phyloP scores from a whole-genome alignment of 2,888 invertebrate species.

The Lordiphosa andalusiaca region DNA sequence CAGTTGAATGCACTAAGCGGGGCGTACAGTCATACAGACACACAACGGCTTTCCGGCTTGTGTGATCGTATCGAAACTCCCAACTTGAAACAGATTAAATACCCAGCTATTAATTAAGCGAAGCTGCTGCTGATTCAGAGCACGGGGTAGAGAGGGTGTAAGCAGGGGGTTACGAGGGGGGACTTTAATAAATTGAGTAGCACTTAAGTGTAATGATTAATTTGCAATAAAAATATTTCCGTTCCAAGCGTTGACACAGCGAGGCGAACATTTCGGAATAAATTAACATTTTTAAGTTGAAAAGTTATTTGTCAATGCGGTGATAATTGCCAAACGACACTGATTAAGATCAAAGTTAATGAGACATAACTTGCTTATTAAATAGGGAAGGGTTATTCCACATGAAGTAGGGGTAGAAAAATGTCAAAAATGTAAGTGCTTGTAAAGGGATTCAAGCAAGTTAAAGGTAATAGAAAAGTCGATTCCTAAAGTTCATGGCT shows the following conservation, averaged over 20 bases:
- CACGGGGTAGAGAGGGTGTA: neutral
- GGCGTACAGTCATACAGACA: slow-evolving; percentile 27
- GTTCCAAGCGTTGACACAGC: slow-evolving; percentile 41
- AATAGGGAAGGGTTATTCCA: no score
- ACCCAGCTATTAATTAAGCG: slow-evolving; percentile 62
- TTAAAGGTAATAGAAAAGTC: no score
- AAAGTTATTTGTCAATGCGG: slow-evolving; percentile 56
- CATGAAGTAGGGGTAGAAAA: no score
- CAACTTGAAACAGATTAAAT: slow-evolving; percentile 59
- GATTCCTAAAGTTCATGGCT: no score
- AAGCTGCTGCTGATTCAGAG: slow-evolving; percentile 55
- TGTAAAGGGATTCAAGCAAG: no score
- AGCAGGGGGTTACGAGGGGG: neutral
- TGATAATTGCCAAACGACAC: slow-evolving; percentile 41
- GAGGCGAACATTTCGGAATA: slow-evolving; percentile 21
- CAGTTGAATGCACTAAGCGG: slow-evolving; percentile 65
- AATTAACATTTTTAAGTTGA: slow-evolving; percentile 48
- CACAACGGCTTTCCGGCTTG: slow-evolving; percentile 1
- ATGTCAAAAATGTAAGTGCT: no score
- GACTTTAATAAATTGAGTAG: slow-evolving; percentile 46
- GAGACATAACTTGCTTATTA: no score
- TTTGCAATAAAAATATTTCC: slow-evolving; percentile 63
- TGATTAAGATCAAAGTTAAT: neutral
- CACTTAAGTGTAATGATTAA: slow-evolving; percentile 49
- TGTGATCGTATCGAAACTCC: neutral